Conservation (phyloP, 35 echinoderm and acorn worm species). For the Anneissia japonica region DNA sequence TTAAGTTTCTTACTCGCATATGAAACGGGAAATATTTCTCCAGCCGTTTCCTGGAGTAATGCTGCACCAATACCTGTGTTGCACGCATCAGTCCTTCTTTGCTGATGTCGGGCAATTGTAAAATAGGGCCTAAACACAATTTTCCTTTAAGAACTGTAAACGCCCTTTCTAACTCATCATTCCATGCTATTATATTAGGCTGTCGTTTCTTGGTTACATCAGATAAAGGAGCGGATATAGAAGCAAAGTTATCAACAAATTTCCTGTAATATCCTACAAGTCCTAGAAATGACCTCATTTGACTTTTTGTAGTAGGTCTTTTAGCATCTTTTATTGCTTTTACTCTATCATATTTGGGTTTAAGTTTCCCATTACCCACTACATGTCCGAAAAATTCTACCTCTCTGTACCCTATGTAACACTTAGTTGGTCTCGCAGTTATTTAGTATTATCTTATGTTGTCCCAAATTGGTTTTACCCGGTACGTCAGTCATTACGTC, state of each 20-base stretch:
- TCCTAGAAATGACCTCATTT: slow-evolving; percentile 24
- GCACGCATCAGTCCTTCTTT: slow-evolving; percentile 30
- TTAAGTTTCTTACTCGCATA: slow-evolving; percentile 36
- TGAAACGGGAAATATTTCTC: slow-evolving; percentile 25
- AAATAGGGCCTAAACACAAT: neutral
- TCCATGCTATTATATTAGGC: slow-evolving; percentile 15
- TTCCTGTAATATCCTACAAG: slow-evolving; percentile 18
- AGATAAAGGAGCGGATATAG: neutral
- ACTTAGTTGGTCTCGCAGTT: slow-evolving; percentile 17
- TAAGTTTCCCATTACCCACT: slow-evolving; percentile 23
- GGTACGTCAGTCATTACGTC: too few species aligned
- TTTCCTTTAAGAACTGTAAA: neutral
- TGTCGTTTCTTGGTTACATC: neutral
- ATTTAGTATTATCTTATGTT: neutral
- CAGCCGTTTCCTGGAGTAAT: slow-evolving; percentile 14
- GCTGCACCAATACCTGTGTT: slow-evolving; percentile 9
- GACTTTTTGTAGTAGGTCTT: neutral
- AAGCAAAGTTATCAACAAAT: slow-evolving; percentile 14
- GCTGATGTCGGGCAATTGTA: neutral
- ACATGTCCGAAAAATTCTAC: slow-evolving; percentile 45
- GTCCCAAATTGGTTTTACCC: neutral
- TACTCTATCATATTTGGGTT: slow-evolving; percentile 20
- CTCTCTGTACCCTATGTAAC: slow-evolving; percentile 24
- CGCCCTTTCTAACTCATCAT: neutral
- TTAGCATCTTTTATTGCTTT: slow-evolving; percentile 14